phyloP scores from a whole-genome alignment of 2,888 invertebrate species.

The Drosophila mercatorum region DNA sequence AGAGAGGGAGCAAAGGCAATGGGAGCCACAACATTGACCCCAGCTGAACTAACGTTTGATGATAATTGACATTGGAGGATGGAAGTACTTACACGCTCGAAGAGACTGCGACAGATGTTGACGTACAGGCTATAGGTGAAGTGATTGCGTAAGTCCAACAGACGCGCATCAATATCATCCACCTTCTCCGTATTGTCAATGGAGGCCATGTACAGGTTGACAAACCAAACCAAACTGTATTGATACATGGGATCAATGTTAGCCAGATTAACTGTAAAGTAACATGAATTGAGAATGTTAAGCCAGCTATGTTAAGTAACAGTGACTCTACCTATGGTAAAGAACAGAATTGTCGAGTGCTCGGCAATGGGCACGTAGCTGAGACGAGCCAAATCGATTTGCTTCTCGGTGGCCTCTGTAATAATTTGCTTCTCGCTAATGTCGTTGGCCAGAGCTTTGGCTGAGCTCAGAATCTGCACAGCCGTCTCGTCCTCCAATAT shows the following conservation, averaged over 20 bases:
- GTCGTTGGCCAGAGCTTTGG: constrained; percentile 95
- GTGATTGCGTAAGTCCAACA: constrained; percentile 90
- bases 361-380: constrained; percentile 96
- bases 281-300: constrained; percentile 10
- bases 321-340: constrained; percentile 89
- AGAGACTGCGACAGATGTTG: constrained; percentile 96
- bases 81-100: constrained; percentile 90
- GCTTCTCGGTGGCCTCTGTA: constrained; percentile 94
- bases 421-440: constrained; percentile 95
- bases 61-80: constrained; percentile 40
- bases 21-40: constrained; percentile 15
- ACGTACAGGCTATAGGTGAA: constrained; percentile 96
- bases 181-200: constrained; percentile 94
- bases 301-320: neutral
- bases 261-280: constrained; percentile 90
- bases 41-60: constrained; percentile 32
- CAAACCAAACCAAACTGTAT: constrained; percentile 97
- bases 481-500: constrained; percentile 97
- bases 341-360: constrained; percentile 95
- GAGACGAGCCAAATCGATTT: constrained; percentile 93
- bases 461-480: constrained; percentile 94
- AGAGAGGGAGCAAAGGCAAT: neutral
- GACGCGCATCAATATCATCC: constrained; percentile 91
- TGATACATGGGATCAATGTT: constrained; percentile 99
- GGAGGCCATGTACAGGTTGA: constrained; percentile 92